phyloP scores from a whole-genome alignment of 2,113 vertebrate genomes.

The Bufo gargarizans region DNA sequence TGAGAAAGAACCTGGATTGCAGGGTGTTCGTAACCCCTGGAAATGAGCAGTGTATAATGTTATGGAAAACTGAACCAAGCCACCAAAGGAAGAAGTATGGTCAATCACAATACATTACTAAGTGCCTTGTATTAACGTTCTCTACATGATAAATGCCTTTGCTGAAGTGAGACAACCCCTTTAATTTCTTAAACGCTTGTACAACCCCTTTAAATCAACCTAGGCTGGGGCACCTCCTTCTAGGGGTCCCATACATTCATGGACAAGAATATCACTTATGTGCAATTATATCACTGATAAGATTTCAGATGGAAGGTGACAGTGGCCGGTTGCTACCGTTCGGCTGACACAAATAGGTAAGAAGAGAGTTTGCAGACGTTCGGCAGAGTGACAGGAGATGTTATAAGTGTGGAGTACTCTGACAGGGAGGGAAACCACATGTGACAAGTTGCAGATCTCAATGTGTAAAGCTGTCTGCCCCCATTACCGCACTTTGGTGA shows the following conservation, averaged over 20 bases:
- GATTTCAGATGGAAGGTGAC: neutral
- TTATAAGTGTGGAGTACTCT: neutral
- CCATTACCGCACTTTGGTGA: neutral
- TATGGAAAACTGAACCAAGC: no score
- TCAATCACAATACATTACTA: no score
- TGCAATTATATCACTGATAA: neutral
- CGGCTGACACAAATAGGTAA: neutral
- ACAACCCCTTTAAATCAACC: no score
- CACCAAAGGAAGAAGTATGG: no score
- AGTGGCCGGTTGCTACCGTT: neutral
- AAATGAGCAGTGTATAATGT: no score
- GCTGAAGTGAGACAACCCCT: no score
- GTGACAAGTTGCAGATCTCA: constrained; percentile 16
- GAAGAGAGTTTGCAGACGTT: neutral
- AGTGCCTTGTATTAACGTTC: no score
- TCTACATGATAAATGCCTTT: no score
- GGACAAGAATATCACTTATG: no score
- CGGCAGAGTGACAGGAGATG: neutral
- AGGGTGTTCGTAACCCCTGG: no score
- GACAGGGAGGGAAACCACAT: constrained; percentile 18
- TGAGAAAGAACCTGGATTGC: no score
- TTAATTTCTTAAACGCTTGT: no score
- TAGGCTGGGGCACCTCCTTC: neutral
- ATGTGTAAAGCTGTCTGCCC: constrained; percentile 12
- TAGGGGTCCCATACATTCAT: neutral